Evolutionary conservation across 2,888 invertebrate genomes (phyloP), one percentile per base, ranked within the genome.

Genomic region (Malthinus seriepunctatus): DNA sequence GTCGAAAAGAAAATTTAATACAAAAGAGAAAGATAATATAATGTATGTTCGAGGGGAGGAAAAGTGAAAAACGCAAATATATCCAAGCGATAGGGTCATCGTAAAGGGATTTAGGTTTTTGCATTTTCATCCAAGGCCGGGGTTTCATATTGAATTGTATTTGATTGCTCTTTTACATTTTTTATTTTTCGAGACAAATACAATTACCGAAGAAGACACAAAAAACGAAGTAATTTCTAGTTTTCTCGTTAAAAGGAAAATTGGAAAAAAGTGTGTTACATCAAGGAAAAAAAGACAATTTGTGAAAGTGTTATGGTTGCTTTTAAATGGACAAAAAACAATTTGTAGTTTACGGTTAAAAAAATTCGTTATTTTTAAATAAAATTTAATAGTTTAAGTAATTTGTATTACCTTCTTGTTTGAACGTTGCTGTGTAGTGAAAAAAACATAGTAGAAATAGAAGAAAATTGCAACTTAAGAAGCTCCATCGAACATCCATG

Each of bases 401-500:
- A 62, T 60, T 56, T 33, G 56, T 49, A 56, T 69, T 70, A 76
- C 76, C 75, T 73, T 75, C 73, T 65, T 76, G 77, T 66, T 77
- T 77, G 60, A 76, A 76, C 53, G 77, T 75, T 57, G 72, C 71
- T 45, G 76, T 75, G 60, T 71, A 70, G 67, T 73, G 74, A 59
- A 76, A 69, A 57, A 74, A 70, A 63, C 69, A 70, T 65, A 72
- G 67, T 61, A 76, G 70, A 63, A 76, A 68, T 60, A 76, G 70
- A 67, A 73, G 66, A 62, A 74, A 67, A 61, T 70, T 73, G 66
- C 70, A 67, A 67, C 71, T 68, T 66, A 71, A 72, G 71, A 72
- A 67, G 67, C 71, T 73, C 77, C 77, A 77, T 76, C 76, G 76
- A 69, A 74, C 75, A 72, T 76, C 76, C 77, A 77, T 77, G 69